phyloP scores from a whole-genome alignment of 1,140 invertebrate genomes.

The Ladona fulva region DNA sequence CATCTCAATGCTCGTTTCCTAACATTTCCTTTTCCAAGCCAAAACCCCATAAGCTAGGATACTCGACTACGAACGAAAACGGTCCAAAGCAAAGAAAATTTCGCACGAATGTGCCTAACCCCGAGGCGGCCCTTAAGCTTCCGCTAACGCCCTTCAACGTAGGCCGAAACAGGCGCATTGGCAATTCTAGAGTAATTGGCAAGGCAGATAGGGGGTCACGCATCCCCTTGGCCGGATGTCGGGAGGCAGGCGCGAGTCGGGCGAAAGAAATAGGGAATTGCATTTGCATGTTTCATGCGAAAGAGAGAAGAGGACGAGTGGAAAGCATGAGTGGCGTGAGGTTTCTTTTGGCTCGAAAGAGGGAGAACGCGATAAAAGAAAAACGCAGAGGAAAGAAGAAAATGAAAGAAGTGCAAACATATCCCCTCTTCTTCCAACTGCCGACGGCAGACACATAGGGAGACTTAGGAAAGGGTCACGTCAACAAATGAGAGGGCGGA shows the following conservation, averaged over 20 bases:
- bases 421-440: background rate
- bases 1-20: no score
- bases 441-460: background rate
- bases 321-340: background rate
- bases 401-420: background rate
- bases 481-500: background rate
- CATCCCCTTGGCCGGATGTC: background rate
- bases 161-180: no score
- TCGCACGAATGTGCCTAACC: no score
- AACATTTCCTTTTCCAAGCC: no score
- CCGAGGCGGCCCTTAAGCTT: no score
- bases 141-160: no score
- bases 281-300: slow-evolving; percentile 1
- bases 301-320: background rate
- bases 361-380: background rate
- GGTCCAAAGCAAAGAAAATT: no score
- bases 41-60: no score
- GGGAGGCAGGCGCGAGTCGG: background rate
- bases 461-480: background rate
- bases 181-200: no score
- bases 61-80: no score
- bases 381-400: background rate
- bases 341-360: background rate
- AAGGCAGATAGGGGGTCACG: no score
- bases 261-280: background rate